Evolutionary conservation across 2,797 vertebrate genomes (phyloP), one percentile per base, ranked within the genome.

Genomic region (Urocyon cinereoargenteus): DNA sequence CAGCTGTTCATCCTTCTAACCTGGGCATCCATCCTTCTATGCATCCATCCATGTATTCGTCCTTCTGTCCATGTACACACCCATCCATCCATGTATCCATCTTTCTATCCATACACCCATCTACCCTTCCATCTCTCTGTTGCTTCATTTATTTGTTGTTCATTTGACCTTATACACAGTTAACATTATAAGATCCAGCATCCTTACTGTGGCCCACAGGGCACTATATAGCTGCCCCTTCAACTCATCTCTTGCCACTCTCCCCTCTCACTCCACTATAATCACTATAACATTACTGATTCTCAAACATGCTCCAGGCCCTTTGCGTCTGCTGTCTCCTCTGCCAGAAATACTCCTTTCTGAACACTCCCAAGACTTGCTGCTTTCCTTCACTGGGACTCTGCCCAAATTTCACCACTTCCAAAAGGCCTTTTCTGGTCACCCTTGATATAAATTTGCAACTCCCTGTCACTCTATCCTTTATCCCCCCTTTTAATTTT

Each of bases 221-320:
- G 28, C 14, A 53, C n/a, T 24, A 14, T 24, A 18, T 0, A 24
- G 26, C 77, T 40, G 16, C n/a, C 49, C 6, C 53, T 11, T 12
- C 3, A 3, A 26, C 10, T 22, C 24, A 0, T 21, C 45, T 66
- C 18, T 34, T 6, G 0, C 21, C 15, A 0, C 6, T 24, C 53
- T 77, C 18, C 28, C 11, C 36, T 40, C 31, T 24, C 5, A 10
- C 31, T 49, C 73, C 10, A 36, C 6, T 53, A 22, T 26, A 21
- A 4, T 68, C 61, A 8, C 49, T 57, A 5, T 14, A 31, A 14
- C 28, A 16, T 12, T 26, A n/a, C 13, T 51, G 6, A 28, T 64
- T 4, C 64, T 31, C 59, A 72, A 40, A 72, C 24, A 5, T 0
- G 2, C 45, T 21, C 7, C 55, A 61, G 81, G 49, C 40, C 90